Base-by-base conservation (phyloP, 2,888 invertebrate species). In the Beris chalybata region DNA sequence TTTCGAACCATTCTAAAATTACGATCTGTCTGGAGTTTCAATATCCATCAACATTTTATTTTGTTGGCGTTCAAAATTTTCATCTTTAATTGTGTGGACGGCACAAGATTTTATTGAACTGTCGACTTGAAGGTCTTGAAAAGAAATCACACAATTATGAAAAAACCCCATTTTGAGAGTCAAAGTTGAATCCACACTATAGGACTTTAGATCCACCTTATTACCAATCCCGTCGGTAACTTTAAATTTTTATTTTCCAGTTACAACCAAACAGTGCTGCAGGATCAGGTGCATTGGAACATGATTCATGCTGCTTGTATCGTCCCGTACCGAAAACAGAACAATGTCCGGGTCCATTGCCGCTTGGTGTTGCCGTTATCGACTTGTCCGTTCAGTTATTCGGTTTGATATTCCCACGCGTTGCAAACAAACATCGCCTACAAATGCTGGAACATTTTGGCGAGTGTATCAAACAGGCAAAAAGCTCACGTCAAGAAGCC, bases 401-500 rank as follows among this genome's bases (percentile, higher is more conserved):
- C 82, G 98, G 97, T 29, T 88, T 91, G 73, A 92, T 98, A 70
- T 99, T 98, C 80, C 93, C 96, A 0, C 86, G 92, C 69, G 95
- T 98, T 12, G 93, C 96, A 32, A 92, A 93, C 75, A 99, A 98
- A 77, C 98, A 99, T 81, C 88, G 97, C 58, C 86, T 97, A 65
- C 98, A 99, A 83, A 96, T 99, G 91, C 82, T 99, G 61, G 95
- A 97, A 72, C 98, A 99, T 78, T 99, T 99, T 77, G 87, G 89
- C 29, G 97, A 97, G 77, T 97, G 96, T 77, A 93, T 97, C 73
- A 89, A 90, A 73, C 93, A 95, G 77, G 93, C 95, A 0, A 97
- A 97, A 77, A 94, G 94, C 11, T 88, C 90, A 0, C 86, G 97
- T 11, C 96, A 96, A 75, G 97, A 97, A 78, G 97, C 97, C 0